Percentiles rank a stretch among this genome's conserved stretches.
Conservation (phyloP, 2,113 vertebrate genomes). For the Callipepla squamata region DNA sequence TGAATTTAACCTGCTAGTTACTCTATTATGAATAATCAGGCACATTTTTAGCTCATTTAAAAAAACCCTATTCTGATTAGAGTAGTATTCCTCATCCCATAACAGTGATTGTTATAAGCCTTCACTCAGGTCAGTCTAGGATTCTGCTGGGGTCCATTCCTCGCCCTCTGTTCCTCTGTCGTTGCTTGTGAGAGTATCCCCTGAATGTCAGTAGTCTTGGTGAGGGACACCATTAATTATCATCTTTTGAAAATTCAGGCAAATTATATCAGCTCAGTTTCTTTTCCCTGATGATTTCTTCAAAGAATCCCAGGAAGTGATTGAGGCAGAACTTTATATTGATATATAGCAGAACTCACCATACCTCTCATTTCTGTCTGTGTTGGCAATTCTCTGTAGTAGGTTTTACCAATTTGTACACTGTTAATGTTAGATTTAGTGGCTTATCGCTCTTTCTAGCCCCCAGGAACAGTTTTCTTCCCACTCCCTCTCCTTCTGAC, state of each 20-base stretch:
- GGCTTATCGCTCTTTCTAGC: neutral
- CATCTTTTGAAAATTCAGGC: neutral
- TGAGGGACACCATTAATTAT: neutral
- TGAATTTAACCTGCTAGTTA: neutral
- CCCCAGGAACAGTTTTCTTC: neutral
- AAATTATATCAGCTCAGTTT: neutral
- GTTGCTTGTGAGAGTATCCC: neutral
- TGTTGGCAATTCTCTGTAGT: neutral
- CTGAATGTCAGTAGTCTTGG: neutral
- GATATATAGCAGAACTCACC: neutral
- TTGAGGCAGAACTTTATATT: neutral
- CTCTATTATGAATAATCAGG: neutral
- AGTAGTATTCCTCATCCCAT: neutral
- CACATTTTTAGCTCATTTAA: neutral
- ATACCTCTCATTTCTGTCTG: neutral
- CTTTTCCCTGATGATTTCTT: neutral
- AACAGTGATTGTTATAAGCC: neutral
- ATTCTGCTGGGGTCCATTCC: neutral
- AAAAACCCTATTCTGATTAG: neutral
- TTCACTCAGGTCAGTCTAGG: neutral
- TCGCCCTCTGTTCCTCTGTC: neutral
- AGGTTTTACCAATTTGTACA: neutral
- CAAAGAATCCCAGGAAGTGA: neutral
- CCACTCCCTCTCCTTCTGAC: neutral
- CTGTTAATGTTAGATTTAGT: neutral